These are phyloP conservation scores for Muscicapa adusta DNA, from an alignment of 2,113 vertebrate genomes.

Conservation along the genomic window DNA sequence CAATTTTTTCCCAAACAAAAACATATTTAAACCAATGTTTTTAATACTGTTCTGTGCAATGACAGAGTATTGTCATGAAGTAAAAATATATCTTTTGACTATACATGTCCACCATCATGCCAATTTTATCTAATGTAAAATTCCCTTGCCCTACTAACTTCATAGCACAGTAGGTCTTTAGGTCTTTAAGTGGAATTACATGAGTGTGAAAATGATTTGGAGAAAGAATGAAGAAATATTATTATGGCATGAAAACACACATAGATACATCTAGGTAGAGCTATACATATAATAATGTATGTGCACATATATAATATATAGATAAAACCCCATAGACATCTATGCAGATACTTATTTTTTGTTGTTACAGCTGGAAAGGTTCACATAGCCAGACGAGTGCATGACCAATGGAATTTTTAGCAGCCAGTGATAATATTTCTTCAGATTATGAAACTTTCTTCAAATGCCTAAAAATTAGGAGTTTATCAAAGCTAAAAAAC, in stretches of 20 bases:
- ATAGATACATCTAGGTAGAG: not conserved
- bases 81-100: not conserved
- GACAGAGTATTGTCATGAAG: not conserved
- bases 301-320: not conserved
- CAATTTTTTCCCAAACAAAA: not conserved
- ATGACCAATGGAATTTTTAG: slow-evolving; percentile 5
- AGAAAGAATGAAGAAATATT: not conserved
- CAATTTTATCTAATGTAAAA: not conserved
- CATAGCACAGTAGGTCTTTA: not conserved
- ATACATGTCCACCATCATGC: not conserved
- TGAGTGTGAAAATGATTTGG: not conserved
- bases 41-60: not conserved
- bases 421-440: not conserved
- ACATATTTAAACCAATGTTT: not conserved
- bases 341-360: not conserved
- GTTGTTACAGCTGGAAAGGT: slow-evolving; percentile 4
- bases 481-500: slow-evolving; percentile 1
- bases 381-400: not conserved
- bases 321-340: not conserved
- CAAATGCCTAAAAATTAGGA: slow-evolving; percentile 9
- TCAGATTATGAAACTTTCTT: slow-evolving; percentile 29
- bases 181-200: not conserved
- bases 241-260: not conserved
- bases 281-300: not conserved
- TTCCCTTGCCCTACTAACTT: not conserved